Evolutionary conservation across 2,797 vertebrate species (phyloP).

Genomic region (Cyclopterus lumpus): DNA sequence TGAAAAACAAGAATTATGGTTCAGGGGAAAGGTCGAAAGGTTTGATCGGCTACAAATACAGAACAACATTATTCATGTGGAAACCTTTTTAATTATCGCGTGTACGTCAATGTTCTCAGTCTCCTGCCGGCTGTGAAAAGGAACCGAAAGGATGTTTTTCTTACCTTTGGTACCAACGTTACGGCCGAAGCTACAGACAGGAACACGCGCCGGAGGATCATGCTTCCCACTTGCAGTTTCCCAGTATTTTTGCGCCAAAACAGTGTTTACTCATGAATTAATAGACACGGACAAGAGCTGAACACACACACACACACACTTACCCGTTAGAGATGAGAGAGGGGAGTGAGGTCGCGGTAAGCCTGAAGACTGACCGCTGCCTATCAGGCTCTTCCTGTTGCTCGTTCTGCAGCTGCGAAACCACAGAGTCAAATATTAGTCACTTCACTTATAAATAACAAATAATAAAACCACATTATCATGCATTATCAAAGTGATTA

Average conservation of each 20-base stretch:
- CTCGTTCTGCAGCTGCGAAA: conserved; percentile 94
- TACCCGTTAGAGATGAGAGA: conserved; percentile 96
- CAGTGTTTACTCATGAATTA: conserved; percentile 1
- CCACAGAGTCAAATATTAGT: conserved; percentile 58
- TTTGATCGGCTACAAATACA: not conserved
- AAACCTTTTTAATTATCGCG: not conserved
- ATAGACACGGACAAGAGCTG: not conserved
- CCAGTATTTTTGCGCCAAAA: not conserved
- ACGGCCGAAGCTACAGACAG: conserved; percentile 66
- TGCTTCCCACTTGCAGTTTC: not conserved
- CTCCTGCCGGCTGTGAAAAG: not conserved
- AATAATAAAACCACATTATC: too few relatives aligned
- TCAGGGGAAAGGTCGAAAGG: not conserved
- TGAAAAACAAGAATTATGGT: not conserved
- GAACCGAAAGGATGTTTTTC: conserved; percentile 32
- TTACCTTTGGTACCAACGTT: conserved; percentile 64
- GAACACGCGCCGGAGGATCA: too few relatives aligned
- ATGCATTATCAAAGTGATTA: too few relatives aligned
- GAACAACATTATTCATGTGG: not conserved
- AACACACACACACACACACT: conserved; percentile 29
- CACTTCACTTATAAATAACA: too few relatives aligned
- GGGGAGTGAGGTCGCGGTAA: conserved; percentile 96
- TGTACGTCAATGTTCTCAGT: not conserved
- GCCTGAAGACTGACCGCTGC: conserved; percentile 92
- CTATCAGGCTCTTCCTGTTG: conserved; percentile 97